phyloP scores from a whole-genome alignment of 2,113 vertebrate genomes.

The Sterrhoptilus dennistouni region DNA sequence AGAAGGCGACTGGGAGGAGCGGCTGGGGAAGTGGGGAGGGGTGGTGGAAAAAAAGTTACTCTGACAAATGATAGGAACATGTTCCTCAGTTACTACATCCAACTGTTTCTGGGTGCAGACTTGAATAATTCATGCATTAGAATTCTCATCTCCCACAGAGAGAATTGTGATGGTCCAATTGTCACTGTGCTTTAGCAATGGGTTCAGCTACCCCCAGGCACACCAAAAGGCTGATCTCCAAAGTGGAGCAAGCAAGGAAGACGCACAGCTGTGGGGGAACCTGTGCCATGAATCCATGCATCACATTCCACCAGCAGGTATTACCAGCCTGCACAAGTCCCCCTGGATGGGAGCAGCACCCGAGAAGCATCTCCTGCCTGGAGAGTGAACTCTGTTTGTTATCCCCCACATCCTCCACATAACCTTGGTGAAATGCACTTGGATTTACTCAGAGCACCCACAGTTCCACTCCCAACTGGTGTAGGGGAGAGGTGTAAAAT shows the following conservation, averaged over 20 bases:
- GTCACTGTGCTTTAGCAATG: rapidly evolving
- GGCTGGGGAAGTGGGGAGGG: background rate
- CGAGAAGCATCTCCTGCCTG: background rate
- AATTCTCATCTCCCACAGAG: background rate
- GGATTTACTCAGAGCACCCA: background rate
- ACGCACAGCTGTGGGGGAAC: background rate
- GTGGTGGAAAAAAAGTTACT: background rate
- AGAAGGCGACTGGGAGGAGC: rapidly evolving
- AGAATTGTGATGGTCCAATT: background rate
- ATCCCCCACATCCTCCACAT: background rate
- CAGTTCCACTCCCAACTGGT: background rate
- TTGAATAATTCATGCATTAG: background rate
- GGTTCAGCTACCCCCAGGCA: background rate
- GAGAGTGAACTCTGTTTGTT: background rate
- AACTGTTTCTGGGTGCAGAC: background rate
- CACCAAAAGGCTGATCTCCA: background rate
- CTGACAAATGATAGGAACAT: background rate
- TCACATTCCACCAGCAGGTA: background rate
- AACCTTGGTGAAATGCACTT: background rate
- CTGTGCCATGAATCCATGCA: background rate
- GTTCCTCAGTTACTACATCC: background rate
- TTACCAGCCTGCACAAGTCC: background rate
- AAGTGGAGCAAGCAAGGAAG: rapidly evolving
- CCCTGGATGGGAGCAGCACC: background rate
- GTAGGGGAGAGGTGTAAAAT: background rate